A percentile compares a stretch with the other conserved stretches of the same genome.
Conservation (phyloP, 2,888 invertebrate species). For the Asteroscopus sphinx region DNA sequence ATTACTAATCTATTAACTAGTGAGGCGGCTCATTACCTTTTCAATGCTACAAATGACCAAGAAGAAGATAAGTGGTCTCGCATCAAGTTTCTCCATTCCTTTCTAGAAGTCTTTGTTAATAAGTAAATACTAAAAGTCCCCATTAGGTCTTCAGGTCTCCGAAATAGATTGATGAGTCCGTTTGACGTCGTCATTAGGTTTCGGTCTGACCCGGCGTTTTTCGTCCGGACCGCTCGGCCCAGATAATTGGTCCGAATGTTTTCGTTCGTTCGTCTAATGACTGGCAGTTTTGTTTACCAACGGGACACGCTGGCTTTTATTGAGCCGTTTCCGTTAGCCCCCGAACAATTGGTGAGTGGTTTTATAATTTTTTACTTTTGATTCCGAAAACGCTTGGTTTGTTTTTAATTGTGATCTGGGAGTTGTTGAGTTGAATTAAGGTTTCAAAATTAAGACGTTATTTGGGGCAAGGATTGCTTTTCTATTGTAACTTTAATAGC, state of each 20-base stretch:
- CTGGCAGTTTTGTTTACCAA: constrained; percentile 86
- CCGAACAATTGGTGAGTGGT: constrained; percentile 72
- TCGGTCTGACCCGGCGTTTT: constrained; percentile 77
- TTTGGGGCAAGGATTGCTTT: not conserved
- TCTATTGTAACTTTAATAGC: not conserved
- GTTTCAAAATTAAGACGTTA: not conserved
- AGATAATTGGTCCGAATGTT: constrained; percentile 87
- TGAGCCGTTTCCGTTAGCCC: constrained; percentile 81
- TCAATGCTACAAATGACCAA: too few relatives aligned
- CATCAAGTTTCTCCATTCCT: not conserved
- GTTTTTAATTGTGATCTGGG: constrained; percentile 16
- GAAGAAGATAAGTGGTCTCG: too few relatives aligned
- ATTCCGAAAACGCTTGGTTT: constrained; percentile 43
- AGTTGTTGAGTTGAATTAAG: constrained; percentile 9
- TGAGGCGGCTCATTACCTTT: too few relatives aligned
- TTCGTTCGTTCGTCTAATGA: constrained; percentile 85
- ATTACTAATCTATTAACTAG: too few relatives aligned
- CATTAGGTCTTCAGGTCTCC: constrained; percentile 65
- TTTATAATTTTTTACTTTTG: constrained; percentile 68
- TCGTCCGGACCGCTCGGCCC: constrained; percentile 67
- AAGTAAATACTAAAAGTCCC: constrained; percentile 40
- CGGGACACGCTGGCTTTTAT: constrained; percentile 83
- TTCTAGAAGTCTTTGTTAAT: constrained; percentile 4
- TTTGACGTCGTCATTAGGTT: constrained; percentile 86
- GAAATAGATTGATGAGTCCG: constrained; percentile 84